Base-by-base conservation (phyloP, 2,113 vertebrate genomes). In the Pelvicachromis taeniatus region DNA sequence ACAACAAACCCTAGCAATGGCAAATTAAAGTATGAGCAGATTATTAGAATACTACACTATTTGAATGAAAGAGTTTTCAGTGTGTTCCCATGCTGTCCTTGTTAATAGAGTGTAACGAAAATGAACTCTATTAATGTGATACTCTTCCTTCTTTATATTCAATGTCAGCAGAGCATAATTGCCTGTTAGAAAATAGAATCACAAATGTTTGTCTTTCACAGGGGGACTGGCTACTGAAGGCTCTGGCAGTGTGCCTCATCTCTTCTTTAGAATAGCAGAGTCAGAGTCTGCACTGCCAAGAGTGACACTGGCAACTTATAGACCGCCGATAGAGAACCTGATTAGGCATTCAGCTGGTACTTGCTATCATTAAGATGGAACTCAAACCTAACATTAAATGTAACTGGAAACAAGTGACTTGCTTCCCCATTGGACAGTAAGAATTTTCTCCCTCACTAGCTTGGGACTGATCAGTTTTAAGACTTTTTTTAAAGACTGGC, bases 191-290 rank as follows among this genome's bases (percentile, higher is more conserved):
- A 88, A 78, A 87, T 33, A 63, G 54, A 77, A 55, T 9, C 31
- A 23, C 81, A 81, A 31, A 81, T 63, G 78, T 65, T 3, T 5
- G 42, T 78, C 31, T 87, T 73, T 16, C 45, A 38, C 9, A 48
- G 59, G 70, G 80, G 58, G 63, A 11, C 35, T 53, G 45, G 55
- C 59, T 56, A 70, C 52, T 45, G 77, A 73, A 65, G 38, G 33
- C 9, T 83, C 53, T 89, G 87, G 85, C 84, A 68, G 14, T 0
- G n/a, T 1, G 75, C 87, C 84, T 81, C 58, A 33, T 16, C 54
- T 26, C 77, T 21, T 29, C 75, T 83, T 87, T 8, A 85, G 83
- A 85, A 86, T 73, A 90, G 83, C 68, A 88, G 58, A 78, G 42
- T 84, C 58, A 85, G 75, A 91, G 73, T 84, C 81, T 10, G 56